Evolutionary conservation across 2,888 invertebrate species (phyloP), one percentile per base, ranked within the genome.

Genomic region (Tenthredo livida): DNA sequence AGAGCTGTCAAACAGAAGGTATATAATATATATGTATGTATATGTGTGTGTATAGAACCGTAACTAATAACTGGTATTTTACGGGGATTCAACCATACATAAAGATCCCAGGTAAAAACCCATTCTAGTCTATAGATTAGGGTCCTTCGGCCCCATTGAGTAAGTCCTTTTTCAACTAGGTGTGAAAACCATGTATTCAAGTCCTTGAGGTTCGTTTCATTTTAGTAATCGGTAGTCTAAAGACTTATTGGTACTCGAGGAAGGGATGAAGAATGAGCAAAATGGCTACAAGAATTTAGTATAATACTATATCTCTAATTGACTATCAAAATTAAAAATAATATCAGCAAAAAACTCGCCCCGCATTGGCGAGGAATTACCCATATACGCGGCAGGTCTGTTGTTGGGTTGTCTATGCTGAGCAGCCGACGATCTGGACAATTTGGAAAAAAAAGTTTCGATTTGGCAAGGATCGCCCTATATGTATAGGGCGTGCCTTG

Each of bases 1-100:
- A 80, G 43, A 61, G 17, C 80, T 80, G 80, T 80, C 80, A 80
- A 80, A 80, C 65, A 80, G 80, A 80, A 61, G 65, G 43, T 73
- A 47, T 43, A 65, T n/a, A n/a, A n/a, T n/a, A n/a, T n/a, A n/a
- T n/a, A n/a, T n/a, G n/a, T n/a, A n/a, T n/a, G n/a, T n/a, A 2
- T 33, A 2, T 33, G 29, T 33, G 29, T 21, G 21, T 61, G 61
- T 43, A 80, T 80, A 80, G 37, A 61, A 61, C 33, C 43, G 65
- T 65, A 43, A 21, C 61, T 80, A 80, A 80, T 80, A 77, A 77
- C 77, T 77, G 21, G 50, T 54, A 73, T 73, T 73, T 43, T 73
- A 43, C 72, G 43, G 47, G 77, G 47, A 77, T 77, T 17, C 54
- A 77, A 17, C 47, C 77, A 33, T 12, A 33, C 77, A 29, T 17